phyloP scores from a whole-genome alignment of 2,888 invertebrate species.

The Sarcophaga carnaria region DNA sequence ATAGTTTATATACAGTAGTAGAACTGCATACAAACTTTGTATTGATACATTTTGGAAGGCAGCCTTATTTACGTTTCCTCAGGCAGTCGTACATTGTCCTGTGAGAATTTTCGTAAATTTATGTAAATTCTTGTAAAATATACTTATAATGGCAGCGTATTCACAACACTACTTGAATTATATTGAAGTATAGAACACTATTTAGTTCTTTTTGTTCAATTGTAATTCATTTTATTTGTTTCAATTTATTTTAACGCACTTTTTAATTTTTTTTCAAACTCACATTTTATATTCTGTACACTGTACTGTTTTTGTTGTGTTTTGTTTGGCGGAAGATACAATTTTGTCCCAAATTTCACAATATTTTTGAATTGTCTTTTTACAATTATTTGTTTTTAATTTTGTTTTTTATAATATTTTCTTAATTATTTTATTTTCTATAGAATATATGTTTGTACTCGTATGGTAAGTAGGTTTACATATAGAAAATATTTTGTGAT shows the following conservation, averaged over 20 bases:
- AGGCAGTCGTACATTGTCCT: accelerated
- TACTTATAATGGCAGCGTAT: too few species aligned
- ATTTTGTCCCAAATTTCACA: conserved; percentile 62
- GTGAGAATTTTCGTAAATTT: too few species aligned
- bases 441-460: neutral
- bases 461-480: conserved; percentile 13
- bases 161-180: too few species aligned
- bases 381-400: conserved; percentile 1
- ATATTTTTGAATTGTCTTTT: conserved; percentile 42
- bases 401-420: neutral
- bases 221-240: neutral
- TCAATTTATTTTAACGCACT: conserved; percentile 9
- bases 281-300: conserved; percentile 7
- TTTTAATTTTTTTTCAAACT: neutral
- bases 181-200: neutral
- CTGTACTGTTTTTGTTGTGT: neutral
- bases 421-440: conserved; percentile 10
- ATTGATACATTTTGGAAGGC: too few species aligned
- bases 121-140: too few species aligned
- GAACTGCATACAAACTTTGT: too few species aligned
- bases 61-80: too few species aligned
- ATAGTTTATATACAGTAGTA: too few species aligned
- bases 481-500: neutral
- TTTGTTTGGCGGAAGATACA: conserved; percentile 19
- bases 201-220: neutral